A percentile compares a stretch with the other conserved stretches of the same genome.
Evolutionary conservation across 2,797 vertebrate genomes (phyloP).

Genomic region (Aplochiton taeniatus): DNA sequence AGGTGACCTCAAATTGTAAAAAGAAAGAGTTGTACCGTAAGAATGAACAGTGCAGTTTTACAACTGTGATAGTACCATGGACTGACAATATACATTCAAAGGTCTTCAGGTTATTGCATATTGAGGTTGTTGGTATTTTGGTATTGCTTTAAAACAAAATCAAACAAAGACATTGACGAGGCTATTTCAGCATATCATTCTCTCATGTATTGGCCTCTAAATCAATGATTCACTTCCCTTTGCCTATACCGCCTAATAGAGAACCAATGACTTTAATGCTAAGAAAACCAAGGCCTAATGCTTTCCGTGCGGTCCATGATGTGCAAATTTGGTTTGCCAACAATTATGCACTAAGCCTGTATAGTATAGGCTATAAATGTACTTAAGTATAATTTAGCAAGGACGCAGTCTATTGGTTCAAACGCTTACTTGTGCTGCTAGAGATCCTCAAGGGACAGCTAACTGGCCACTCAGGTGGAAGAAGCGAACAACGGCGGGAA

Average conservation of each 20-base stretch:
- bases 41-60: conserved; percentile 22
- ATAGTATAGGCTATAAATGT: not conserved
- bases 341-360: not conserved
- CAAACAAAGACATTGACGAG: too few relatives aligned
- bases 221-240: too few relatives aligned
- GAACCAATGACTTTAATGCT: too few relatives aligned
- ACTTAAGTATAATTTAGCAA: not conserved
- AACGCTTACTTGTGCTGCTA: too few relatives aligned
- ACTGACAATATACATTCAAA: conserved; percentile 20
- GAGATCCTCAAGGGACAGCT: too few relatives aligned
- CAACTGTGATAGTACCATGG: not conserved
- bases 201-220: too few relatives aligned
- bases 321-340: not conserved
- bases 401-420: too few relatives aligned
- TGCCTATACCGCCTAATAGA: too few relatives aligned
- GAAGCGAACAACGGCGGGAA: conserved; percentile 5
- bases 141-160: not conserved
- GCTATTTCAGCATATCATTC: too few relatives aligned
- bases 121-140: conserved; percentile 27
- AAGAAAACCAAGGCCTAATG: not conserved
- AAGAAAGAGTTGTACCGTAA: too few relatives aligned
- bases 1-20: too few relatives aligned
- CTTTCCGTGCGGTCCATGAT: conserved; percentile 4
- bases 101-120: conserved; percentile 22
- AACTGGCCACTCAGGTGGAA: too few relatives aligned